Evolutionary conservation across 2,888 invertebrate species (phyloP), one percentile per base, ranked within the genome.

Genomic region (Epirrhoe tristata): DNA sequence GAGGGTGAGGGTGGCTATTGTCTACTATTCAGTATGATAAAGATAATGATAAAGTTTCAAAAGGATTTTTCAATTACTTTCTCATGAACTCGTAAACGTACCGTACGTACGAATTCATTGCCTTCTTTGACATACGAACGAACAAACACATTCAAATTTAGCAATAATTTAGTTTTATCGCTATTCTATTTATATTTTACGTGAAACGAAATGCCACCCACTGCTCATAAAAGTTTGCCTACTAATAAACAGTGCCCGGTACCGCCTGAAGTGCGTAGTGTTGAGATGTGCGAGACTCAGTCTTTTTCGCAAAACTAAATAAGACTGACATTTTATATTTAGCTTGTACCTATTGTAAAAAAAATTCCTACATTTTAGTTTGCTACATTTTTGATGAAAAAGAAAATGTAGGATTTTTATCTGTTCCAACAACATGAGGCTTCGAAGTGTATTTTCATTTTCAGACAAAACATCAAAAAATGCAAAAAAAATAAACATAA

Each of bases 201-300:
- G 60, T 31, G 24, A 57, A 59, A 39, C 50, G 51, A n/a, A 56
- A 57, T 57, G 60, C 14, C 54, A 50, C 39, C 55, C 36, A 31
- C 32, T 16, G 54, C 61, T 54, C 66, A 58, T 66, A 62, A 66
- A 55, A 56, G 39, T 58, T 63, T 62, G 67, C 52, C 63, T 63
- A 58, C 34, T 62, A 67, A 63, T 57, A 57, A 63, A 56, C 61
- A 58, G 65, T 65, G 61, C 68, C 65, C 55, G 65, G 68, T 52
- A 69, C 68, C 59, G 63, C 62, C 54, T 67, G 60, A 58, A 58
- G 58, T 58, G 31, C 51, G 8, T 17, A 60, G 53, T 16, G 60
- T 43, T 52, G 65, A 14, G 61, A 61, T 17, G 50, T 12, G 10
- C 50, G 43, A 12, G 48, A 16, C 56, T 56, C 16, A 16, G 31